Percentiles rank a stretch among this genome's conserved stretches.
Evolutionary conservation across 2,888 invertebrate species (phyloP).

Genomic region (Hypsopygia costalis): DNA sequence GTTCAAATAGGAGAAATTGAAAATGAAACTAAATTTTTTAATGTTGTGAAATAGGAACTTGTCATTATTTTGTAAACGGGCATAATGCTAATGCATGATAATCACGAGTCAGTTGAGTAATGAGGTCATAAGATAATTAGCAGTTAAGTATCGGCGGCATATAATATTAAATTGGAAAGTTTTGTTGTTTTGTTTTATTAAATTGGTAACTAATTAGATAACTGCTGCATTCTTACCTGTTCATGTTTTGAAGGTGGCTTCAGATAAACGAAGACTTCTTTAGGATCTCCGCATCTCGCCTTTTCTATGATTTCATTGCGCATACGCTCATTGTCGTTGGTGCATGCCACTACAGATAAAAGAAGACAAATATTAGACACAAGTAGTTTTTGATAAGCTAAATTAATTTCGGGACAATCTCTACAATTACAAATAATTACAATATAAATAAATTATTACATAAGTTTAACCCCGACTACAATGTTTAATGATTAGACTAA

Average conservation of each 20-base stretch:
- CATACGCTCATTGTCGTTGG: conserved; percentile 39
- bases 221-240: conserved; percentile 41
- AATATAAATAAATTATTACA: too few relatives aligned
- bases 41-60: conserved; percentile 21
- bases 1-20: neutral
- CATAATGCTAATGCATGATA: conserved; percentile 10
- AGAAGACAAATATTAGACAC: conserved; percentile 1
- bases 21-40: conserved; percentile 7
- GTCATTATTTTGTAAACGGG: conserved; percentile 6
- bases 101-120: conserved; percentile 13
- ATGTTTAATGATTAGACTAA: neutral
- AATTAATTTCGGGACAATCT: too few relatives aligned
- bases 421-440: too few relatives aligned
- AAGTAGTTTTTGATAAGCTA: too few relatives aligned
- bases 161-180: neutral
- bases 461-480: too few relatives aligned
- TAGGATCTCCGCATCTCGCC: conserved; percentile 62
- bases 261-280: conserved; percentile 59
- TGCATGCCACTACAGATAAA: conserved; percentile 52
- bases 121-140: conserved; percentile 25
- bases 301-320: conserved; percentile 55
- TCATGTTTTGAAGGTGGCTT: conserved; percentile 50
- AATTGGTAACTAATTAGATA: neutral
- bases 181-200: neutral
- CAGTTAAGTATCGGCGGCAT: neutral